Base-by-base conservation (phyloP, 2,113 vertebrate species). In the Anthoscopus minutus region DNA sequence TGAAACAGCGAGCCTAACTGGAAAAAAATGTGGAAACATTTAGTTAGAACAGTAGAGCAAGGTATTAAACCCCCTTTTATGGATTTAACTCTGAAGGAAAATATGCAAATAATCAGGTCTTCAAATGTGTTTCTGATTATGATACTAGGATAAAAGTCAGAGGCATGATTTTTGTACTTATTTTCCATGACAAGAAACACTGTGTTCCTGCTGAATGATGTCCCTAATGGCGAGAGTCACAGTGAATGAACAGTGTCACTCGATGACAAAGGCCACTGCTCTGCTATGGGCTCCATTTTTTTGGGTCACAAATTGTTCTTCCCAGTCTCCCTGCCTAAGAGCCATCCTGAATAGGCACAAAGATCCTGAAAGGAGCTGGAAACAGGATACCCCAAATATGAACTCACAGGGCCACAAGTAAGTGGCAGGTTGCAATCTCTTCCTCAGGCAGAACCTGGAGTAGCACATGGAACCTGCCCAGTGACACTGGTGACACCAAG, bases 21-120 rank as follows among this genome's bases (percentile, higher is more conserved):
- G 98, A 98, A 97, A 97, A 97, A 97, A 98, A 98, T 98, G 97
- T 98, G 98, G 98, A 98, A 98, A 97, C 97, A 94, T 97, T 98
- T 98, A 98, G 97, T 97, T 97, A 98, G 96, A 98, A 98, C 98
- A 98, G 98, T 98, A 98, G 98, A 97, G 96, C 96, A 97, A 97
- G 96, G 97, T 97, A 98, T 97, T 98, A 97, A 97, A 97, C 94
- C 84, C 94, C 96, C 96, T 97, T 98, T 97, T 97, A 98, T 97
- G 96, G 97, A 97, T 98, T 97, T 97, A 98, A 98, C 97, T 98
- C 96, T 87, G 97, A 96, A 96, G 97, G 89, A 97, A 98, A 97
- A 97, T 97, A 98, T 97, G 97, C 97, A 98, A 98, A 98, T 98
- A 98, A 98, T 98, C 97, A 97, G 92, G 89, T 94, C 93, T 93